Evolutionary conservation across 2,113 vertebrate species (phyloP).

Genomic region (Oreocharis arfaki): DNA sequence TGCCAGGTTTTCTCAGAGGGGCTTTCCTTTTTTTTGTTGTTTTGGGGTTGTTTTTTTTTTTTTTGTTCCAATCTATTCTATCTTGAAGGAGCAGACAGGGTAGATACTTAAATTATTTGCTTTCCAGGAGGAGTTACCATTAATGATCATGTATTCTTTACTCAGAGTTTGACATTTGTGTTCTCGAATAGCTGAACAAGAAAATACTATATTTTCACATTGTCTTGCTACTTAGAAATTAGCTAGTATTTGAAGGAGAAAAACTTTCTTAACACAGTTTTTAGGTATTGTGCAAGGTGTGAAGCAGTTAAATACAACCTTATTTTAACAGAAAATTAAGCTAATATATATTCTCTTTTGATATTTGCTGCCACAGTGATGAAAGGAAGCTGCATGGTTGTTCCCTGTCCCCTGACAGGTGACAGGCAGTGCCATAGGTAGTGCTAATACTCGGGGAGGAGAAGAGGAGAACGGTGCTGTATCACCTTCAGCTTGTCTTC

Average conservation of each 20-base stretch:
- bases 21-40: neutral
- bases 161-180: neutral
- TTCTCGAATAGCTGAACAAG: neutral
- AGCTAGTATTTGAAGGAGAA: neutral
- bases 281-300: neutral
- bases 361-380: neutral
- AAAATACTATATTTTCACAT: neutral
- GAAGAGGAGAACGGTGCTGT: neutral
- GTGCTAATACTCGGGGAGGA: neutral
- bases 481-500: neutral
- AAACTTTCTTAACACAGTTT: neutral
- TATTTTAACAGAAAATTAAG: neutral
- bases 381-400: neutral
- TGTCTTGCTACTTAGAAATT: neutral
- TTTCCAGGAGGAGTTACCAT: neutral
- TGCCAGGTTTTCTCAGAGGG: neutral
- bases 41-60: neutral
- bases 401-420: neutral
- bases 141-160: neutral
- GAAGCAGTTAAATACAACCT: neutral
- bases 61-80: neutral
- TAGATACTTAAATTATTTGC: neutral
- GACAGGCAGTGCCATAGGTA: neutral
- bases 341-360: neutral
- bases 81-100: neutral